Evolutionary conservation across 2,888 invertebrate genomes (phyloP).

Genomic region (Lepidocyrtoides sp.): DNA sequence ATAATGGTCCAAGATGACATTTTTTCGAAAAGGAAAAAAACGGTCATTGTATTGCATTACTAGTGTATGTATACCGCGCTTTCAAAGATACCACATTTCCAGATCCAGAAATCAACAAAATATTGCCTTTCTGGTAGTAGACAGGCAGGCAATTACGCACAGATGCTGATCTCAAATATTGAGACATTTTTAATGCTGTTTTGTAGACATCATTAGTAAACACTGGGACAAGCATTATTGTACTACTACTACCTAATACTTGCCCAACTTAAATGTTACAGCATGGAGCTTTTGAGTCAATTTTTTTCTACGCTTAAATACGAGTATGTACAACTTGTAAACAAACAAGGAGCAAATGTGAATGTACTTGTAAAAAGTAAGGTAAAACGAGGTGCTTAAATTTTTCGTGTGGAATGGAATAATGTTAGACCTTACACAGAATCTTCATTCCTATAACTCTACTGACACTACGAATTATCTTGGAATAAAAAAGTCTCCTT

Average conservation of each 20-base stretch:
- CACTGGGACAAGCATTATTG: neutral
- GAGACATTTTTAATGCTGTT: constrained; percentile 59
- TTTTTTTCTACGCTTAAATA: too few species aligned
- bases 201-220: constrained; percentile 36
- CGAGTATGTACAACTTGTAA: too few species aligned
- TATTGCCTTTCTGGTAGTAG: neutral
- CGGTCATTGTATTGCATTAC: neutral
- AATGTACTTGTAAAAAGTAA: neutral
- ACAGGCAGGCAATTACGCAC: constrained; percentile 50
- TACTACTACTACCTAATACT: too few species aligned
- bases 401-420: neutral
- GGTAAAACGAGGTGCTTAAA: neutral
- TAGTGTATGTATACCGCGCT: too few species aligned
- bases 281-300: neutral
- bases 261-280: too few species aligned
- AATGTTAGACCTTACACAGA: too few species aligned
- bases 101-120: neutral
- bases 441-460: too few species aligned
- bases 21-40: too few species aligned
- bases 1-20: constrained; percentile 3
- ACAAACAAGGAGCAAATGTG: neutral
- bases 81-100: neutral
- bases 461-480: neutral
- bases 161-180: constrained; percentile 48
- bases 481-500: constrained; percentile 16